Conservation (phyloP, 2,888 invertebrate species). For the Axea sp. region DNA sequence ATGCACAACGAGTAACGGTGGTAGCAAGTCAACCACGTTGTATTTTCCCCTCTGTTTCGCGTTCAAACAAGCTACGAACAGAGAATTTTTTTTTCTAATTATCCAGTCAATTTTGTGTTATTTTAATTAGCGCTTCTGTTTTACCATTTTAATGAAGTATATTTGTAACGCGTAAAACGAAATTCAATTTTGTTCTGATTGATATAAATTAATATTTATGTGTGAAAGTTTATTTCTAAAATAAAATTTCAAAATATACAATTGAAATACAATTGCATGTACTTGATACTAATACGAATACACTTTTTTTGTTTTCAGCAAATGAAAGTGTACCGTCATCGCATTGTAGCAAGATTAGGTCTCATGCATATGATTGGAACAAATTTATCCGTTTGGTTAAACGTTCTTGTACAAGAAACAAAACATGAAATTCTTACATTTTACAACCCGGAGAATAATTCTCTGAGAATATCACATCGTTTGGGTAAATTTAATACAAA, state of each 20-base stretch:
- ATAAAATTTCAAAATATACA: too few species aligned
- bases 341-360: constrained; percentile 94
- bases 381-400: constrained; percentile 97
- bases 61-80: background rate
- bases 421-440: constrained; percentile 96
- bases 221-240: too few species aligned
- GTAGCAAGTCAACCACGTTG: constrained; percentile 38
- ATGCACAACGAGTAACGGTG: constrained; percentile 45
- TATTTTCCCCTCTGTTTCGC: constrained; percentile 49
- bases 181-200: too few species aligned
- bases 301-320: constrained; percentile 82
- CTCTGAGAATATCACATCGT: constrained; percentile 88
- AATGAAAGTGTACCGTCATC: constrained; percentile 94
- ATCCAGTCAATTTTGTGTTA: background rate
- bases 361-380: constrained; percentile 99
- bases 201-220: too few species aligned
- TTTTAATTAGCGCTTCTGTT: constrained; percentile 23
- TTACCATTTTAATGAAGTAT: constrained; percentile 8
- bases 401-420: constrained; percentile 96
- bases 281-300: too few species aligned
- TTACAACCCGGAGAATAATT: constrained; percentile 93
- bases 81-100: constrained; percentile 1
- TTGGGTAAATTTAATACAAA: too few species aligned
- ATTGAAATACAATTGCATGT: too few species aligned
- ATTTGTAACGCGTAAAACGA: too few species aligned